Evolutionary conservation across 1,140 invertebrate species (phyloP), one percentile per base, ranked within the genome.

Genomic region (Drosophila teissieri): DNA sequence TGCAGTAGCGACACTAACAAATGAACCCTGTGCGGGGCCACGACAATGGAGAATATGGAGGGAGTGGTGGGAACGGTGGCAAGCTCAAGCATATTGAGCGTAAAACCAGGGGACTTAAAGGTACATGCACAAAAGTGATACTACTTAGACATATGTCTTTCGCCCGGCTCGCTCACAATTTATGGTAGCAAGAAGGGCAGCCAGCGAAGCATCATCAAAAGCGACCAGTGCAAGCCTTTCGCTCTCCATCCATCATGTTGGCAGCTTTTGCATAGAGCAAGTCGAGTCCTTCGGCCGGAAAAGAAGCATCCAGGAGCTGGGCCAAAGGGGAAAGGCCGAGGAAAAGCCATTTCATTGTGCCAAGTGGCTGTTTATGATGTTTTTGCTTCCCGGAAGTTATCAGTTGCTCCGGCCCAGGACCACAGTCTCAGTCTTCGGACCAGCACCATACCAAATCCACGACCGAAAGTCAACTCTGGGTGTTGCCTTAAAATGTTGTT

Each of bases 81-180:
- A 17, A 52, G 14, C 40, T 39, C 27, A 11, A 62, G 63, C 79
- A 88, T 83, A 88, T 88, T 88, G 83, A 88, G 83, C 83, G 76
- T 88, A 89, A 86, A 88, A 83, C 79, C 80, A 51, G 72, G 79
- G 83, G 84, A 88, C 88, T 88, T 88, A 88, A 81, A 86, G 84
- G 67, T 83, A 88, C 84, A 88, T 80, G 84, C 57, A 74, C 74
- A 85, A 74, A 86, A 78, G 81, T 86, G 83, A 79, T 78, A 56
- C 65, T 62, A 73, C 82, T 79, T 64, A 61, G 79, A 73, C 83
- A 83, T 82, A 83, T 88, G 82, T 80, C 75, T 53, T 55, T 60
- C 49, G 63, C 61, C 73, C 69, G 44, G 46, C 27, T 34, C 53
- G 34, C 73, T 31, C 42, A 80, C 67, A 64, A 84, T 84, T 80